Evolutionary conservation across 2,113 vertebrate species (phyloP).

Genomic region (Onychostruthus taczanowskii): DNA sequence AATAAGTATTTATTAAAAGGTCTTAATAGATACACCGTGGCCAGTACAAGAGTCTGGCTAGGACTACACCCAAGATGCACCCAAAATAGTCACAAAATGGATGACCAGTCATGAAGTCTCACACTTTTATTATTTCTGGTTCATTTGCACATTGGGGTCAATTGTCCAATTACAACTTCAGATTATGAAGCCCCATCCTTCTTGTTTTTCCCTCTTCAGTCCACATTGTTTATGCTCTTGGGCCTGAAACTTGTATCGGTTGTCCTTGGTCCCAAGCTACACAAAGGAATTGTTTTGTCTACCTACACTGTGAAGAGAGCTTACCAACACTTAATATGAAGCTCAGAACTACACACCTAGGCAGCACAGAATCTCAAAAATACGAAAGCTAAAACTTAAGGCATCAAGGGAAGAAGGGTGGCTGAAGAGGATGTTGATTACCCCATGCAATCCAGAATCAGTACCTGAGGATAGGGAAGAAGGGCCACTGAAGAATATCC

Average conservation of each 20-base stretch:
- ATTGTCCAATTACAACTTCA: neutral
- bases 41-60: neutral
- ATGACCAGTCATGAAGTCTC: neutral
- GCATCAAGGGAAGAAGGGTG: neutral
- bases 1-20: neutral
- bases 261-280: neutral
- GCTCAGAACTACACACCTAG: neutral
- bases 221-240: neutral
- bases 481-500: rapidly evolving
- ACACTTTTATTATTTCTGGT: neutral
- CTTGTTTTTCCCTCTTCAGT: neutral
- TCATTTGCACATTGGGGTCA: neutral
- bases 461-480: neutral
- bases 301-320: neutral
- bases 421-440: neutral
- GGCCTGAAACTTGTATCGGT: neutral
- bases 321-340: neutral
- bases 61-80: neutral
- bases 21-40: neutral
- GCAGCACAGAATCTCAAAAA: neutral
- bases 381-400: neutral
- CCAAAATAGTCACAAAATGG: neutral
- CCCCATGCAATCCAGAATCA: neutral
- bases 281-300: neutral
- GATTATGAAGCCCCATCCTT: neutral